Evolutionary conservation across 2,888 invertebrate species (phyloP), one percentile per base, ranked within the genome.

Genomic region (Isotomurus palustris): DNA sequence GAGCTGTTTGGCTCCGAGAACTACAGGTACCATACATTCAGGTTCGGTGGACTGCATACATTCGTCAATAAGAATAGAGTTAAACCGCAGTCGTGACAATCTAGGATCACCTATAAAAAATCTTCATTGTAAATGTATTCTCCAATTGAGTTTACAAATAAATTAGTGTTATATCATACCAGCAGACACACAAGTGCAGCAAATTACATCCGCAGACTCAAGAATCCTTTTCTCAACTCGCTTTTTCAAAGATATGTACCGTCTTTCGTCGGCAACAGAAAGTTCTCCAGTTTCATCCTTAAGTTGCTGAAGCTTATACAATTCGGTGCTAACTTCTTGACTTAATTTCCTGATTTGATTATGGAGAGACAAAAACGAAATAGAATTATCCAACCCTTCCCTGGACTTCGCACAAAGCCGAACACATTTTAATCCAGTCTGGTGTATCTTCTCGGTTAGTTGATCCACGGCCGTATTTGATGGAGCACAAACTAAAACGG

Each of bases 401-500:
- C 99, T 83, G 0, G 94, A 94, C 76, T 99, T 97, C 28, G 99
- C 97, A 77, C 96, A 97, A 10, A 99, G 81, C 1, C 99, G 82
- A 2, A 99, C 94, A 3, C 79, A 82, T 77, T 95, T 97, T 38
- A 99, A 80, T 47, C 96, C 97, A 5, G 97, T 97, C 68, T 87
- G 84, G 76, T 99, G 97, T 54, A 99, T 97, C 77, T 99, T 99
- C 76, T 97, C 97, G 0, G 99, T 97, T 19, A 99, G 81, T 73
- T 99, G 99, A 76, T 99, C 99, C 0, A 99, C 99, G 24, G 99
- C 99, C 1, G 97, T 99, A 77, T 99, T 99, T 60, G 94, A 95
- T 0, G 99, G 99, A 0, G 99, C 97, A 75, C 99, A 99, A 0
- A 99, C 99, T 2, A 99, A 80, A 0, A 99, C 95, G 35, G 80